Evolutionary conservation across 1,140 invertebrate genomes (phyloP).

Genomic region (Solenopsis fugax): DNA sequence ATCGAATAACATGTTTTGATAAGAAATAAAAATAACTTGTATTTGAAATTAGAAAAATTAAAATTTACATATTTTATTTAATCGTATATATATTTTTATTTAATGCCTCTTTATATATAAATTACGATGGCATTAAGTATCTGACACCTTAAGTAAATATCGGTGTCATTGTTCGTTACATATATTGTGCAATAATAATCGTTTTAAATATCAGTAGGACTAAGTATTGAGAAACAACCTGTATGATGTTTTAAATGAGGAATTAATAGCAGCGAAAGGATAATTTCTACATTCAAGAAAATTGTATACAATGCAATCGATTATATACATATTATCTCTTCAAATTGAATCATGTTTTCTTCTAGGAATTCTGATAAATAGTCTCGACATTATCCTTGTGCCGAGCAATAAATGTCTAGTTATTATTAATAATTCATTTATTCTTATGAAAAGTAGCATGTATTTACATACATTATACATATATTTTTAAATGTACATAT

Average conservation of each 20-base stretch:
- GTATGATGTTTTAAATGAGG: not conserved
- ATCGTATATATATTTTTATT: not conserved
- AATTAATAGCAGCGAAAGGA: slow-evolving; percentile 6
- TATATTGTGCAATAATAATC: not conserved
- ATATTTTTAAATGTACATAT: not conserved
- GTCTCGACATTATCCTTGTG: not conserved
- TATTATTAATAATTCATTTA: slow-evolving; percentile 1
- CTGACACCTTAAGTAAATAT: not conserved
- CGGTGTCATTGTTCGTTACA: not conserved
- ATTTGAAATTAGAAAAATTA: not conserved
- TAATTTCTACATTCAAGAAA: not conserved
- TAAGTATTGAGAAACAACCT: not conserved
- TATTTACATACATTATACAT: no score
- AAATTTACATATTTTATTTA: not conserved
- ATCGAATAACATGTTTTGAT: not conserved
- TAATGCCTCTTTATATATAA: not conserved
- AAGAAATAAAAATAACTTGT: not conserved
- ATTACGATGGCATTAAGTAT: not conserved
- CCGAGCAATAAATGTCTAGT: not conserved
- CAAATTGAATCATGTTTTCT: not conserved
- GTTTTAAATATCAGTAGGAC: not conserved
- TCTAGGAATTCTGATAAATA: not conserved
- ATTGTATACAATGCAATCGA: not conserved
- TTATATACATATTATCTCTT: not conserved
- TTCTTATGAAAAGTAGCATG: not conserved